Conservation (phyloP, 2,888 invertebrate genomes). For the Macaria liturata region DNA sequence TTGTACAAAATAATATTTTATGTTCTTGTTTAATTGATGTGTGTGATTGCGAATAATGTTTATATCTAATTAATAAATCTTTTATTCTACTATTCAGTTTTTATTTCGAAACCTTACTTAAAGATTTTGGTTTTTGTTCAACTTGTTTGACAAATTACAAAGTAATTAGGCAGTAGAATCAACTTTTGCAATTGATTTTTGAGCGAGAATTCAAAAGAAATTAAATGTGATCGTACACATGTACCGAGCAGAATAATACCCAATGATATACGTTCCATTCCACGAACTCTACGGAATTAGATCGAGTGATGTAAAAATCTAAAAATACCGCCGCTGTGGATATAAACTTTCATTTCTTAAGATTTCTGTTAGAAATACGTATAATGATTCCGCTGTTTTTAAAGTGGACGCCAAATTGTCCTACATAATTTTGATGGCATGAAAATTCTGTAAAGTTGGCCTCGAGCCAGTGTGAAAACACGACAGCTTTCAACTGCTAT, state of each 20-base stretch:
- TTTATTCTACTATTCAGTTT: constrained; percentile 64
- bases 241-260: no score
- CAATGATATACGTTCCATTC: constrained; percentile 13
- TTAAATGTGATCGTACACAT: no score
- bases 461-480: constrained; percentile 48
- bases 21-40: constrained; percentile 70
- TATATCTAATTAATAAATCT: constrained; percentile 81
- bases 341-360: constrained; percentile 56
- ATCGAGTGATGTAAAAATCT: constrained; percentile 42
- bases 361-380: constrained; percentile 68
- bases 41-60: constrained; percentile 78
- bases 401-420: constrained; percentile 76
- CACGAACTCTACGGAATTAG: constrained; percentile 33
- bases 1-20: constrained; percentile 74
- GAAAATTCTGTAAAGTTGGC: constrained; percentile 70
- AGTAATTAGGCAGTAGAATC: no score
- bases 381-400: constrained; percentile 70
- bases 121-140: no score
- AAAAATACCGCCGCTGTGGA: constrained; percentile 53
- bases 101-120: constrained; percentile 24
- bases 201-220: no score
- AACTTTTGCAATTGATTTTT: no score
- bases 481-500: constrained; percentile 60
- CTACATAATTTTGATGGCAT: constrained; percentile 77
- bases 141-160: no score